These are phyloP conservation scores for Penaeus chinensis DNA, from an alignment of 1,140 invertebrate genomes.

Conservation along the genomic window DNA sequence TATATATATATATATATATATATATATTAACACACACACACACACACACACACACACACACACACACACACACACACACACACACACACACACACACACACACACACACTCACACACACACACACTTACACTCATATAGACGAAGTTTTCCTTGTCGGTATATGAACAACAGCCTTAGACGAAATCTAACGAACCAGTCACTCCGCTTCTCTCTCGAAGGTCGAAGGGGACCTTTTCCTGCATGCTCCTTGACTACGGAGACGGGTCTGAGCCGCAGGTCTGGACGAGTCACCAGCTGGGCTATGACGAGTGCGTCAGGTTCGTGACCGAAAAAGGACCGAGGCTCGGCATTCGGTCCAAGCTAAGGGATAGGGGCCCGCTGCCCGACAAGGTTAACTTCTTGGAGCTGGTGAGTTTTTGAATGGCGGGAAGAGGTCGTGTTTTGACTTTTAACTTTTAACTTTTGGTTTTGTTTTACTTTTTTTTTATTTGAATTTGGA, in stretches of 20 bases:
- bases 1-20: too few relatives aligned
- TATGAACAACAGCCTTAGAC: background rate
- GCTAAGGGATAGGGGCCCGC: background rate
- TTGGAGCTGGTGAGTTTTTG: too few relatives aligned
- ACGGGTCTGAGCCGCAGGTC: background rate
- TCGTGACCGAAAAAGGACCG: background rate
- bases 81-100: background rate
- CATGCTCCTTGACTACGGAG: background rate
- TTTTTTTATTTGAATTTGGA: too few relatives aligned
- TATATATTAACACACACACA: too few relatives aligned
- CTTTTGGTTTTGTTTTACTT: too few relatives aligned
- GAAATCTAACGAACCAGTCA: too few relatives aligned
- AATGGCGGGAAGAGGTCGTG: too few relatives aligned
- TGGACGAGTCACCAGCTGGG: background rate
- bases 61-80: too few relatives aligned
- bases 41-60: too few relatives aligned
- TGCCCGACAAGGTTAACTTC: background rate
- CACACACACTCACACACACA: background rate
- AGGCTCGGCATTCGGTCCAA: background rate
- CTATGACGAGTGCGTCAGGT: background rate
- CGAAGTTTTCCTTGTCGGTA: background rate
- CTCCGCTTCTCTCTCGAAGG: background rate
- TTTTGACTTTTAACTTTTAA: too few relatives aligned
- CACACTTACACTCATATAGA: background rate
- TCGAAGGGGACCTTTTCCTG: conserved; percentile 4